A percentile compares a stretch with the other conserved stretches of the same genome.
phyloP scores from a whole-genome alignment of 2,888 invertebrate genomes.

The Nephrocerus scutellatus region DNA sequence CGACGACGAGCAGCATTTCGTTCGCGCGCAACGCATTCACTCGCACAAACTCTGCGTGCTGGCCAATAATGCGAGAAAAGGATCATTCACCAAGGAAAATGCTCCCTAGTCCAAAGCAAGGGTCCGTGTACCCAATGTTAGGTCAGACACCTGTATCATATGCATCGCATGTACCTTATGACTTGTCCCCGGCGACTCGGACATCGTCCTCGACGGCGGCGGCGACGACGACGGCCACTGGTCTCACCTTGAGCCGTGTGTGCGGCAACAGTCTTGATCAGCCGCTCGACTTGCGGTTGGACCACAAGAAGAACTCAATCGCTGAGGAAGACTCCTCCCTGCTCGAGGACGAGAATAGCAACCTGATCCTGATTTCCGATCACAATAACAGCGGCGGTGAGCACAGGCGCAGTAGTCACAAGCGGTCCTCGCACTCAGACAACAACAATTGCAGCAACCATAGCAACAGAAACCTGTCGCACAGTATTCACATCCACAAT shows the following conservation, averaged over 20 bases:
- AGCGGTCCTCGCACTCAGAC: conserved; percentile 27
- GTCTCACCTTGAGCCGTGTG: no score
- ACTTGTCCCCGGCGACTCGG: conserved; percentile 50
- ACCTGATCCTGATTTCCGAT: conserved; percentile 54
- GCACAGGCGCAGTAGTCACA: conserved; percentile 23
- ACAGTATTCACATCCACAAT: conserved; percentile 1
- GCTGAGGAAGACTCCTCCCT: conserved; percentile 34
- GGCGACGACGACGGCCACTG: conserved; percentile 48
- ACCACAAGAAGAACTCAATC: conserved; percentile 63
- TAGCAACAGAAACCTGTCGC: conserved; percentile 19
- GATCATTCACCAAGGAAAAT: conserved; percentile 87
- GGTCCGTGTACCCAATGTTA: conserved; percentile 63
- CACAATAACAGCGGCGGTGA: conserved; percentile 26
- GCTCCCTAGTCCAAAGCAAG: conserved; percentile 69
- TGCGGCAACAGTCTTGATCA: conserved; percentile 54
- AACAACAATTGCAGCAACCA: conserved; percentile 30
- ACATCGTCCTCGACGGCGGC: conserved; percentile 42
- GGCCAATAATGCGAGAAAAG: conserved; percentile 75
- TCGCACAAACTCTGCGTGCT: no score
- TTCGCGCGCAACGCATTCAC: no score
- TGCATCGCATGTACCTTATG: conserved; percentile 59
- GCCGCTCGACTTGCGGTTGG: conserved; percentile 80
- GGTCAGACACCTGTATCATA: conserved; percentile 51
- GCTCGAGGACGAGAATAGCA: conserved; percentile 80
- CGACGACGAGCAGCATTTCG: no score